Conservation (phyloP, 2,888 invertebrate species). For the Ethmia dodecea region DNA sequence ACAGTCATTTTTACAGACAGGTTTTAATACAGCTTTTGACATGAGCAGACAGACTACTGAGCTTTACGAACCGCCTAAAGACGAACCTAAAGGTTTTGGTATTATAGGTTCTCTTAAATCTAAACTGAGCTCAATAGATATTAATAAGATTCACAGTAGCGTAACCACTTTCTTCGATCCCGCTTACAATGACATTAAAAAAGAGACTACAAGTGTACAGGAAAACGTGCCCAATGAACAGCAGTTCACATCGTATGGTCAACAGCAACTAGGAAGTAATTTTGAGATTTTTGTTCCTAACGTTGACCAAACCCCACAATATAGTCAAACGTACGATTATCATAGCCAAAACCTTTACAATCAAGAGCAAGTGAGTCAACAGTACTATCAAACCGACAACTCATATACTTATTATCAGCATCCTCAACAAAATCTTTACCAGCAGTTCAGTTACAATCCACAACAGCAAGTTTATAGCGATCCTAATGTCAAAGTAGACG, state of each 20-base stretch:
- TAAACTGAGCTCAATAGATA: conserved; percentile 60
- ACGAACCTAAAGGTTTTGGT: conserved; percentile 52
- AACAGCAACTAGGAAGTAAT: conserved; percentile 23
- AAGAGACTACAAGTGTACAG: conserved; percentile 21
- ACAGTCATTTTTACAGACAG: conserved; percentile 20
- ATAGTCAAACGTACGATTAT: conserved; percentile 15
- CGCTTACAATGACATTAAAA: conserved; percentile 45
- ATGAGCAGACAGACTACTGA: conserved; percentile 50
- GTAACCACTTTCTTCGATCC: conserved; percentile 72
- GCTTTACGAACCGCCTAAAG: conserved; percentile 33
- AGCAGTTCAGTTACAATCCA: too few relatives aligned
- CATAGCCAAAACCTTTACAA: too few relatives aligned
- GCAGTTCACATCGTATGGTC: conserved; percentile 15
- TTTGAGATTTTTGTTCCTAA: conserved; percentile 47
- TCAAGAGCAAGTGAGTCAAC: too few relatives aligned
- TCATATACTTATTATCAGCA: too few relatives aligned
- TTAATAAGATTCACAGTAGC: conserved; percentile 64
- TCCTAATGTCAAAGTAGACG: too few relatives aligned
- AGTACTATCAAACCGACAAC: too few relatives aligned
- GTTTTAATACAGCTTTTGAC: conserved; percentile 53
- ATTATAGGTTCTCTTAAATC: conserved; percentile 69
- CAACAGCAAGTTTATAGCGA: too few relatives aligned
- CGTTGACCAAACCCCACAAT: conserved; percentile 23
- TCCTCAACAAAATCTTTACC: too few relatives aligned
- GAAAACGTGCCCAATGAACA: conserved; percentile 23